These are phyloP conservation scores for Cerastoderma edule DNA, from an alignment of 2,888 invertebrate genomes.

Conservation along the genomic window DNA sequence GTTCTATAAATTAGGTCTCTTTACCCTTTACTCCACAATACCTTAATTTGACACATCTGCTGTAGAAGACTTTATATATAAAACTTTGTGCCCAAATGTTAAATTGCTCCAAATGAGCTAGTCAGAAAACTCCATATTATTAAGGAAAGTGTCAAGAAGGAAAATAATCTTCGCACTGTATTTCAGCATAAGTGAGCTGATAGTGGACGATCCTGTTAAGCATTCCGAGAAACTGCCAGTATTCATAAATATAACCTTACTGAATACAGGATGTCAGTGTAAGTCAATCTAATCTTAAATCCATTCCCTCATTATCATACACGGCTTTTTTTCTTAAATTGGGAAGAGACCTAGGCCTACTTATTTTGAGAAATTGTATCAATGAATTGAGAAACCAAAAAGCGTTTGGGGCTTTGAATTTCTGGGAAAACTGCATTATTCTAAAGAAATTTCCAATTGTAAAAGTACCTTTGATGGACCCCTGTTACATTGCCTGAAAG, in stretches of 20 bases:
- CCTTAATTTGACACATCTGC: not conserved
- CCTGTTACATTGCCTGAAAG: too few species aligned
- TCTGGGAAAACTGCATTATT: too few species aligned
- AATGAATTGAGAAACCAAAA: too few species aligned
- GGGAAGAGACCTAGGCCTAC: too few species aligned
- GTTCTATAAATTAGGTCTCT: not conserved
- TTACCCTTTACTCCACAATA: not conserved
- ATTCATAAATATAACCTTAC: conserved; percentile 85
- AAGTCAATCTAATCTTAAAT: conserved; percentile 69
- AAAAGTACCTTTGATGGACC: too few species aligned
- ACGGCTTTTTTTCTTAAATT: too few species aligned
- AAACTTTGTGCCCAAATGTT: not conserved
- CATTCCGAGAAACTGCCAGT: conserved; percentile 85
- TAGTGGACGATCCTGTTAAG: conserved; percentile 85
- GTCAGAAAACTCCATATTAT: too few species aligned
- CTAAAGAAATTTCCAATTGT: too few species aligned
- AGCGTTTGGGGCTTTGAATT: too few species aligned
- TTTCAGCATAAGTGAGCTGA: conserved; percentile 85
- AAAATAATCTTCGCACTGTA: conserved; percentile 8
- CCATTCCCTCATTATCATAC: not conserved
- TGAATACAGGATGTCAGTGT: conserved; percentile 85
- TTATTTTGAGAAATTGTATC: too few species aligned
- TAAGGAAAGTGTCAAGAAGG: too few species aligned
- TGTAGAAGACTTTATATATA: conserved; percentile 7
- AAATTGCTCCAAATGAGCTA: not conserved